A percentile compares a stretch with the other conserved stretches of the same genome.
Conservation (phyloP, 2,888 invertebrate species). For the Drosophila merina region DNA sequence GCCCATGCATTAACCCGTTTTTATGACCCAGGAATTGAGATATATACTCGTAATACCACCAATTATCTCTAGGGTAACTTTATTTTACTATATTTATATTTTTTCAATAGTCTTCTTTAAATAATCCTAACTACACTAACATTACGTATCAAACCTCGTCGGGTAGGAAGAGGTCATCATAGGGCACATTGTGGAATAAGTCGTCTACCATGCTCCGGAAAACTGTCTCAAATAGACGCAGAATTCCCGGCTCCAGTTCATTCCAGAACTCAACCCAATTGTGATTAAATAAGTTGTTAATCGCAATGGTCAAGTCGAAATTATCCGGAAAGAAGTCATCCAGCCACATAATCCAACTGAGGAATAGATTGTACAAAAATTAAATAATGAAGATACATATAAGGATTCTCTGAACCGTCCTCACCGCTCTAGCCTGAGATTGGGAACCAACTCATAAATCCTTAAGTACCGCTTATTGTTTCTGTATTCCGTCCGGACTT, state of each 20-base stretch:
- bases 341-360: conserved; percentile 57
- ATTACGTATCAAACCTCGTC: conserved; percentile 1
- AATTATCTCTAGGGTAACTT: too few relatives aligned
- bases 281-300: conserved; percentile 55
- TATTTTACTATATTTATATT: conserved; percentile 7
- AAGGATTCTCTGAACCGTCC: conserved; percentile 1
- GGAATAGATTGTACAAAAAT: too few relatives aligned
- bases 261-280: conserved; percentile 67
- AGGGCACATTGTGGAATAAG: conserved; percentile 53
- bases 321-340: conserved; percentile 61
- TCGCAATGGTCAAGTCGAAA: conserved; percentile 48
- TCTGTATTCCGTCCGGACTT: conserved; percentile 60
- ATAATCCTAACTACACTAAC: background rate
- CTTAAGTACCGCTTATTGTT: conserved; percentile 64
- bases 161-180: conserved; percentile 62
- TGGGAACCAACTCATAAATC: conserved; percentile 60
- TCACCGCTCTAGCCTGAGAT: conserved; percentile 56
- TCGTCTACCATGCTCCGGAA: conserved; percentile 53
- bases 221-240: conserved; percentile 50
- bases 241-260: conserved; percentile 59
- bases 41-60: background rate
- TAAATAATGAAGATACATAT: too few relatives aligned
- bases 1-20: conserved; percentile 42
- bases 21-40: background rate
- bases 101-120: conserved; percentile 4